Percentiles rank a stretch among this genome's conserved stretches.
phyloP scores from a whole-genome alignment of 2,113 vertebrate species.

The Leptodactylus fuscus region DNA sequence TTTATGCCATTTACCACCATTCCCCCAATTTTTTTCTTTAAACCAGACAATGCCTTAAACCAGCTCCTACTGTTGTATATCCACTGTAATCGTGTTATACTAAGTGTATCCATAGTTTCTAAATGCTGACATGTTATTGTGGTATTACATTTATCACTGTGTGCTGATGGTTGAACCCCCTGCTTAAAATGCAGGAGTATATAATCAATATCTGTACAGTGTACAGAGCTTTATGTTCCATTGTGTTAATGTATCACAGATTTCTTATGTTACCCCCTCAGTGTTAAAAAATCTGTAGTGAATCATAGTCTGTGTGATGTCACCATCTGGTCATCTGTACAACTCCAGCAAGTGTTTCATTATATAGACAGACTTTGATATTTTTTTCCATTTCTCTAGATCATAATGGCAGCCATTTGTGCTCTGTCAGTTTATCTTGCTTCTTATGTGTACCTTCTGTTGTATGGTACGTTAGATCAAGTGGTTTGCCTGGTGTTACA shows the following conservation, averaged over 20 bases:
- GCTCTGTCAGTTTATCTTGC: neutral
- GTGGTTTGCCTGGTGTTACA: too few species aligned
- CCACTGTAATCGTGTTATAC: too few species aligned
- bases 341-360: neutral
- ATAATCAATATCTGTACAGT: neutral
- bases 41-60: too few species aligned
- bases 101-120: too few species aligned
- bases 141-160: neutral
- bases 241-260: constrained; percentile 36
- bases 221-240: neutral
- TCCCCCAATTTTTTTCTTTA: too few species aligned
- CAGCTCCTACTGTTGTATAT: too few species aligned
- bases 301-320: constrained; percentile 18
- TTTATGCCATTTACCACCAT: too few species aligned
- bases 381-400: neutral
- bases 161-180: neutral
- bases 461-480: too few species aligned
- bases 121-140: neutral
- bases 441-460: neutral
- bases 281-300: constrained; percentile 23
- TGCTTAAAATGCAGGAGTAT: neutral
- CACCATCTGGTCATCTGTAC: constrained; percentile 35
- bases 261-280: constrained; percentile 1
- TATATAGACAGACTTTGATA: neutral
- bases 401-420: neutral